A percentile compares a stretch with the other conserved stretches of the same genome.
Evolutionary conservation across 2,113 vertebrate genomes (phyloP).

Genomic region (Eurystomus gularis): DNA sequence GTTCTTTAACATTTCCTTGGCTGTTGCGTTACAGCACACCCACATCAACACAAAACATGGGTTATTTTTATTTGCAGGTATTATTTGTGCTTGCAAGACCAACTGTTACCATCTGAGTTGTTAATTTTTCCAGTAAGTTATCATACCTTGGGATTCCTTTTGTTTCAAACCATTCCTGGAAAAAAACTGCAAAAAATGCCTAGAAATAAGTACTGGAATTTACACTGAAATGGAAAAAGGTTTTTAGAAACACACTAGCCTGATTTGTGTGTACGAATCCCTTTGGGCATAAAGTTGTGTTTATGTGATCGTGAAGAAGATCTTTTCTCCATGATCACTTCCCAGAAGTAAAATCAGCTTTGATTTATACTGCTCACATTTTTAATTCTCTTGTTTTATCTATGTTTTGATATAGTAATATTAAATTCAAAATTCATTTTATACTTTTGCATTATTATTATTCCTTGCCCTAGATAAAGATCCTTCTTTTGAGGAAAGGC

Average conservation of each 20-base stretch:
- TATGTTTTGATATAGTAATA: background rate
- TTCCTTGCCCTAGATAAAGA: background rate
- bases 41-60: background rate
- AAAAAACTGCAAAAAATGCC: background rate
- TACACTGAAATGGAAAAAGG: background rate
- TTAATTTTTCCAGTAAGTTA: background rate
- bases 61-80: background rate
- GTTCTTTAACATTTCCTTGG: background rate
- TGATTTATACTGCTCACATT: background rate
- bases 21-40: background rate
- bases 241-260: background rate
- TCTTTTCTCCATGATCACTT: background rate
- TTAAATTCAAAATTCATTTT: background rate
- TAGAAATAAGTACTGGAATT: background rate
- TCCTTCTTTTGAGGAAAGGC: background rate
- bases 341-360: background rate
- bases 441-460: background rate
- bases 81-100: background rate
- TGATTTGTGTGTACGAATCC: background rate
- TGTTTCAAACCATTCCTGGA: background rate
- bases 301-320: background rate
- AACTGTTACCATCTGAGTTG: background rate
- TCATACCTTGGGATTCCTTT: rapidly evolving
- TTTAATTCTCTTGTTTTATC: background rate
- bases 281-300: background rate